Base-by-base conservation (phyloP, 1,140 invertebrate genomes). In the Chlorops oryzae region DNA sequence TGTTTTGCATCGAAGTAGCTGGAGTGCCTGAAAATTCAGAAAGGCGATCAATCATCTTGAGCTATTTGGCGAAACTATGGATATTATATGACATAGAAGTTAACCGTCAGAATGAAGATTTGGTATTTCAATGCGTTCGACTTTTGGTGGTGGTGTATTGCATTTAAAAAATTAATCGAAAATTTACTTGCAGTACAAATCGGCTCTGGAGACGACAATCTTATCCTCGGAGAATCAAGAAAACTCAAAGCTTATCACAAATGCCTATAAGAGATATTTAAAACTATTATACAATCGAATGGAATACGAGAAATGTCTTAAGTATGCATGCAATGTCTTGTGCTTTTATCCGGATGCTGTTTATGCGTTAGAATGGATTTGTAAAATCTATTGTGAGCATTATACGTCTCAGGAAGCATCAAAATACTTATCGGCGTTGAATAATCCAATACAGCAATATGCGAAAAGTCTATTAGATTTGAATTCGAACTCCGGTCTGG, bases 331-430 rank as follows among this genome's bases (percentile, higher is more conserved):
- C 34, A 69, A 75, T 37, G 79, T 83, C 75, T 69, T 75, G 32
- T 41, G 52, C 2, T 51, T 76, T 9, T 80, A 76, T 65, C 72
- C 75, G 3, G 57, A 73, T 0, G 74, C 78, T 59, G 58, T 67
- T 27, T 75, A 74, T 55, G 75, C 78, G 18, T 62, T 80, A 35
- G 79, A 81, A 63, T 83, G 80, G 78, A 77, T 83, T 50, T 83
- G 82, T 58, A 75, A 76, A 62, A 65, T 76, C 1, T 83, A 79
- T 59, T 76, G 74, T 27, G 76, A 84, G 55, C 63, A 78, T 24
- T 59, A 75, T 18, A 49, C 70, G 24, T 17, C 44, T 1, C 15
- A 54, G 23, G 50, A 13, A 18, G n/a, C 6, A n/a, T 44, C 44
- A 5, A 7, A 24, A 3, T 65, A 58, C 52, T 34, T 51, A n/a